A percentile compares a stretch with the other conserved stretches of the same genome.
Evolutionary conservation across 2,888 invertebrate species (phyloP).

Genomic region (Aethes cnicana): DNA sequence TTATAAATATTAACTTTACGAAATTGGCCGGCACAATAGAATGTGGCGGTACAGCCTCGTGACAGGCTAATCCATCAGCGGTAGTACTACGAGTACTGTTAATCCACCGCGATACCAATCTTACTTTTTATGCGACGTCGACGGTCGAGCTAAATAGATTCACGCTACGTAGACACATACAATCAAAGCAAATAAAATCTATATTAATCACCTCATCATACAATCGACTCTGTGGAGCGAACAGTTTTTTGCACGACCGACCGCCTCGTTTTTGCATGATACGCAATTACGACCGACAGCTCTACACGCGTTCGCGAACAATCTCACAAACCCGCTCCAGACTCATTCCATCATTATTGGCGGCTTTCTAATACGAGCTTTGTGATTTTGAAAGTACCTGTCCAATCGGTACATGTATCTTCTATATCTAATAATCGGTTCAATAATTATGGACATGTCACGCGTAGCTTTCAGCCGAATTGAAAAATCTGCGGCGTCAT

Average conservation of each 20-base stretch:
- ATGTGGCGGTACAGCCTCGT: conserved; percentile 40
- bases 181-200: conserved; percentile 71
- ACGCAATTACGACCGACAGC: conserved; percentile 68
- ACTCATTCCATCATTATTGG: conserved; percentile 60
- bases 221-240: conserved; percentile 53
- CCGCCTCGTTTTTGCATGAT: conserved; percentile 62
- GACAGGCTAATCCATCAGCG: conserved; percentile 66
- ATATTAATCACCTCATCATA: conserved; percentile 62
- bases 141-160: conserved; percentile 57
- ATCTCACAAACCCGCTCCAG: conserved; percentile 48
- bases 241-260: conserved; percentile 51
- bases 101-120: conserved; percentile 52
- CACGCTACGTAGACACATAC: conserved; percentile 49
- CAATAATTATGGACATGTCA: conserved; percentile 62
- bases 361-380: conserved; percentile 71
- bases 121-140: conserved; percentile 65
- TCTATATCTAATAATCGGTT: conserved; percentile 62
- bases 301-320: conserved; percentile 57
- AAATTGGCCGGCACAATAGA: conserved; percentile 62
- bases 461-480: conserved; percentile 35
- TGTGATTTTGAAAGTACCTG: conserved; percentile 53
- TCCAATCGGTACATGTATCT: conserved; percentile 36
- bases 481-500: conserved; percentile 18
- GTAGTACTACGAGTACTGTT: conserved; percentile 58
- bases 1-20: conserved; percentile 61